phyloP scores from a whole-genome alignment of 2,888 invertebrate species.

The Sarcophaga caerulescens region DNA sequence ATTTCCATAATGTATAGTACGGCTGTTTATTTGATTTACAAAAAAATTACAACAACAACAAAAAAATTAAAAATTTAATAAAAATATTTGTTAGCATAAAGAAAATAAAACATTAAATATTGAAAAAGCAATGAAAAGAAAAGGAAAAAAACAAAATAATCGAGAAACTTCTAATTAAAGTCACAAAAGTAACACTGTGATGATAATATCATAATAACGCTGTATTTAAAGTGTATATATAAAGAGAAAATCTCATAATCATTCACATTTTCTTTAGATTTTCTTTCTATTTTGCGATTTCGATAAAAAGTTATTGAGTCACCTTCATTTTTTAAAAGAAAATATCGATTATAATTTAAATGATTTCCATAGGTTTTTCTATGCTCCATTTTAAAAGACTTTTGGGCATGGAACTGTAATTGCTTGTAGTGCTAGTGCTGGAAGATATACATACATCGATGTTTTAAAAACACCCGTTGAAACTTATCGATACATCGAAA shows the following conservation, averaged over 20 bases:
- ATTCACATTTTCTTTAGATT: background rate
- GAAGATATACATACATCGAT: no score
- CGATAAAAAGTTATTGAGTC: background rate
- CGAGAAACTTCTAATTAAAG: slow-evolving; percentile 21
- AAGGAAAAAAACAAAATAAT: background rate
- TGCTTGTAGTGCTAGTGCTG: no score
- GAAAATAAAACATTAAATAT: background rate
- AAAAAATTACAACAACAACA: background rate
- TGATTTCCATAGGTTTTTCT: no score
- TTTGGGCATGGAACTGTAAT: no score
- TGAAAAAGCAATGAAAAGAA: background rate
- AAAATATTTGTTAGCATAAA: background rate
- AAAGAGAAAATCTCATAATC: background rate
- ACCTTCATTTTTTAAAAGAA: background rate
- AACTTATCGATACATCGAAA: no score
- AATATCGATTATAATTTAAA: no score
- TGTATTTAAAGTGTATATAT: background rate
- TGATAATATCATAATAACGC: slow-evolving; percentile 40
- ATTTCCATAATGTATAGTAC: background rate
- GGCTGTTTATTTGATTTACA: background rate
- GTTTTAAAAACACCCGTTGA: no score
- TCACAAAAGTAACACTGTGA: slow-evolving; percentile 29
- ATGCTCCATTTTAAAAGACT: no score
- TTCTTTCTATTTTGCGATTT: background rate
- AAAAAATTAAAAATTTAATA: background rate